phyloP scores from a whole-genome alignment of 2,888 invertebrate genomes.

The Hemicrepidius hirtus region DNA sequence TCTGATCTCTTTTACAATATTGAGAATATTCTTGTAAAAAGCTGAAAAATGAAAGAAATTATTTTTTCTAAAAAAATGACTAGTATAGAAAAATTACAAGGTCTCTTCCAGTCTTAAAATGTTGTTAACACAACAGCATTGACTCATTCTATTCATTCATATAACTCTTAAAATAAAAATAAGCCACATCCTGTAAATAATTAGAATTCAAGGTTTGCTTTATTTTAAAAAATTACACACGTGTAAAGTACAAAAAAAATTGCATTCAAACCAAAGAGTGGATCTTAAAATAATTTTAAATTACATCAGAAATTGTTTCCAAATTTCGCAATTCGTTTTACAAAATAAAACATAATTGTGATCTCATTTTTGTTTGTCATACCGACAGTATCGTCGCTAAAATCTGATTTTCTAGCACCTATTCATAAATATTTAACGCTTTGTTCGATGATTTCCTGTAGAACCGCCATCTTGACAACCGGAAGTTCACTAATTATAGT shows the following conservation, averaged over 20 bases:
- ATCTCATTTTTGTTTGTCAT: conserved; percentile 3
- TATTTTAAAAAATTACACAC: conserved; percentile 20
- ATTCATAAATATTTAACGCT: conserved; percentile 50
- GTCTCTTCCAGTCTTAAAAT: conserved; percentile 33
- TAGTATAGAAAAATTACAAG: conserved; percentile 40
- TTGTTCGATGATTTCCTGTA: conserved; percentile 45
- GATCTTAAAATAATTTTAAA: too few relatives aligned
- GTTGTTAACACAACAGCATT: conserved; percentile 32
- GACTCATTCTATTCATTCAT: conserved; percentile 49
- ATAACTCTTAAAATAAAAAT: conserved; percentile 47
- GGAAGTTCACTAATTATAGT: conserved; percentile 46
- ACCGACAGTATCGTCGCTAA: conserved; percentile 6
- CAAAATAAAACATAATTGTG: background rate
- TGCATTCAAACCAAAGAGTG: background rate
- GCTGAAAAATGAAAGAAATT: too few relatives aligned
- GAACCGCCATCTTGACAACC: conserved; percentile 39
- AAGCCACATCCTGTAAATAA: conserved; percentile 51
- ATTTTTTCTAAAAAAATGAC: conserved; percentile 6
- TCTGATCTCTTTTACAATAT: background rate
- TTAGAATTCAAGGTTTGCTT: conserved; percentile 45
- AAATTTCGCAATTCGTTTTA: conserved; percentile 20
- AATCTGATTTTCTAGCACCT: conserved; percentile 38
- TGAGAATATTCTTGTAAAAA: too few relatives aligned
- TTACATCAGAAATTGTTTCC: conserved; percentile 12
- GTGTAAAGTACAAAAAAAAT: background rate